A percentile compares a stretch with the other conserved stretches of the same genome.
Conservation (phyloP, 2,888 invertebrate species). For the Agonopterix alstromeriana region DNA sequence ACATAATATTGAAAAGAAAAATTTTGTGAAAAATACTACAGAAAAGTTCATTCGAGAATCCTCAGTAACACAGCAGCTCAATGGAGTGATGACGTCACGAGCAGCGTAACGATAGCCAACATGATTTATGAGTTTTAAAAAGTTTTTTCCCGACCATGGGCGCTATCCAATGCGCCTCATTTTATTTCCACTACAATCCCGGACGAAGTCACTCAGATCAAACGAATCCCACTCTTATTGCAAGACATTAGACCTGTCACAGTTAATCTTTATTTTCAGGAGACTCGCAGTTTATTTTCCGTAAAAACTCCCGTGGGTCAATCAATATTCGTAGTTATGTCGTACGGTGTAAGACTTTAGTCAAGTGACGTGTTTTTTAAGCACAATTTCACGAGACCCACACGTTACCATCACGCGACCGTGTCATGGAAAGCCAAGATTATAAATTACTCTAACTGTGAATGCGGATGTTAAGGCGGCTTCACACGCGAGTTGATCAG, state of each 20-base stretch:
- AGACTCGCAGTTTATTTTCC: too few relatives aligned
- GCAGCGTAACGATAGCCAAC: conserved; percentile 6
- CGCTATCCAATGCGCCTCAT: conserved; percentile 30
- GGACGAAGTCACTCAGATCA: not conserved
- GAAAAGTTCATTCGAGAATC: conserved; percentile 4
- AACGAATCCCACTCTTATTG: too few relatives aligned
- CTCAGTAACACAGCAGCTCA: conserved; percentile 19
- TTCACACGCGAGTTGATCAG: too few relatives aligned
- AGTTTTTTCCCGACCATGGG: conserved; percentile 23
- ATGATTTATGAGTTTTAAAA: conserved; percentile 35
- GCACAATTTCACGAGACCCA: conserved; percentile 5
- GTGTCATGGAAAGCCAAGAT: conserved; percentile 16
- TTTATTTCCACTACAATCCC: conserved; percentile 6
- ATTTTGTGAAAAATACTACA: too few relatives aligned
- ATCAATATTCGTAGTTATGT: too few relatives aligned
- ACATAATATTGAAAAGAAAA: too few relatives aligned
- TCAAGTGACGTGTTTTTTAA: not conserved
- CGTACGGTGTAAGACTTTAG: too few relatives aligned
- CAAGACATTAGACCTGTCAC: not conserved
- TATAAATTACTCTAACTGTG: conserved; percentile 4
- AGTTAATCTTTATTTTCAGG: not conserved
- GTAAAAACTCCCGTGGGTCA: too few relatives aligned
- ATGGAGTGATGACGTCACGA: conserved; percentile 33
- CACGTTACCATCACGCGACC: conserved; percentile 29
- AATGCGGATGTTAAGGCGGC: too few relatives aligned